Conservation (phyloP, 2,797 vertebrate genomes). For the Lepidocolaptes lacrymiger region DNA sequence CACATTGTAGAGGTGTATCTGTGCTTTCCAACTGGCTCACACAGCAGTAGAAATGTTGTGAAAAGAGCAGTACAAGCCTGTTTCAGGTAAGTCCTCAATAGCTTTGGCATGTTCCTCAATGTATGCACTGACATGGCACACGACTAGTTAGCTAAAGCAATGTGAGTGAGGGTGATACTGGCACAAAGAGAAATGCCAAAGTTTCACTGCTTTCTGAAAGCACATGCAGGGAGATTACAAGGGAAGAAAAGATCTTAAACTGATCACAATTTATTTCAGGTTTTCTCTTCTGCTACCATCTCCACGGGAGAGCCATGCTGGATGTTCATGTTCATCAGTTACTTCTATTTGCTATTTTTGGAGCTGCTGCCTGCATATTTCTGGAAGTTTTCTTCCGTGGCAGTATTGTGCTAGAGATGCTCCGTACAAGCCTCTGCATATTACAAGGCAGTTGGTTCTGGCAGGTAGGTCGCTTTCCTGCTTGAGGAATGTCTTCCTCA, state of each 20-base stretch:
- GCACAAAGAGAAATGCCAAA: background rate
- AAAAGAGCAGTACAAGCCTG: background rate
- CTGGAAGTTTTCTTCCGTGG: constrained; percentile 88
- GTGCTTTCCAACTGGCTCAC: background rate
- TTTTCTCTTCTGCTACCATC: constrained; percentile 93
- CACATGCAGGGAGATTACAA: background rate
- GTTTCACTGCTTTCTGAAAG: background rate
- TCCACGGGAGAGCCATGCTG: constrained; percentile 88
- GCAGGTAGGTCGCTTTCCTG: constrained; percentile 83
- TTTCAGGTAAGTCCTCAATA: background rate
- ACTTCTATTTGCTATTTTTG: constrained; percentile 83
- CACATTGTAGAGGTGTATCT: rapidly evolving
- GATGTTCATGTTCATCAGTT: constrained; percentile 91
- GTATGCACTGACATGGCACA: background rate
- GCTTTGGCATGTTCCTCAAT: background rate
- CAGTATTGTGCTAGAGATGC: constrained; percentile 89
- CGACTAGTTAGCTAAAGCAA: background rate
- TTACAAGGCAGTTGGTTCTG: constrained; percentile 97
- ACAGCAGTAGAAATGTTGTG: background rate
- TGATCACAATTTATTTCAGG: constrained; percentile 72
- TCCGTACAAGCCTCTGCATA: constrained; percentile 85
- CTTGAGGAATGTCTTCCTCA: background rate
- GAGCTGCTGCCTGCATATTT: constrained; percentile 80
- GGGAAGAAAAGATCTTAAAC: background rate
- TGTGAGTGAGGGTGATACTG: rapidly evolving